Evolutionary conservation across 2,113 vertebrate genomes (phyloP).

Genomic region (Girardinichthys multiradiatus): DNA sequence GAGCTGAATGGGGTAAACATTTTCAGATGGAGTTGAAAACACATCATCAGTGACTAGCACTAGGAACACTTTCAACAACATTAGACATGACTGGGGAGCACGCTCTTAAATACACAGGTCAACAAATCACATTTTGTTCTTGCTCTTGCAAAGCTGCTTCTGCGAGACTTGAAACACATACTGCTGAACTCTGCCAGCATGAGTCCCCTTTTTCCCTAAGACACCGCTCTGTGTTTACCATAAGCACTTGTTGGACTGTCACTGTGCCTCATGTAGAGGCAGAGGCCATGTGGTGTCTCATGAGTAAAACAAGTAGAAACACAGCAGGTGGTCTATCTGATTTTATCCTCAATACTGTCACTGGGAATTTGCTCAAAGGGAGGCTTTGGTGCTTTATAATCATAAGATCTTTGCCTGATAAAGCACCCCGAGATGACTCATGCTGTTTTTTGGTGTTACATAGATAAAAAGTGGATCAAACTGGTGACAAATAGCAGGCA

Average conservation of each 20-base stretch:
- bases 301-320: conserved; percentile 1
- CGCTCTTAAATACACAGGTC: conserved; percentile 62
- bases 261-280: conserved; percentile 26
- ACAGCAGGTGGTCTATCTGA: background rate
- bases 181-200: conserved; percentile 31
- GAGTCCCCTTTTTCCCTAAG: conserved; percentile 9
- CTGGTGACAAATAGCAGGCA: background rate
- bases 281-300: conserved; percentile 31
- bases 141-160: conserved; percentile 27
- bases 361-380: background rate
- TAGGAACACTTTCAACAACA: conserved; percentile 54
- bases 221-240: conserved; percentile 17
- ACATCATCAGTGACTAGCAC: conserved; percentile 12
- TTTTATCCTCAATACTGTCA: background rate
- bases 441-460: background rate
- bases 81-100: conserved; percentile 58
- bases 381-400: background rate
- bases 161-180: conserved; percentile 34
- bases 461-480: background rate
- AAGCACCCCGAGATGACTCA: background rate
- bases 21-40: conserved; percentile 62
- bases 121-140: conserved; percentile 60
- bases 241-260: conserved; percentile 28
- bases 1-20: conserved; percentile 34
- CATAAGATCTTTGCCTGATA: background rate